phyloP scores from a whole-genome alignment of 2,797 vertebrate genomes.

The Novumbra hubbsi region DNA sequence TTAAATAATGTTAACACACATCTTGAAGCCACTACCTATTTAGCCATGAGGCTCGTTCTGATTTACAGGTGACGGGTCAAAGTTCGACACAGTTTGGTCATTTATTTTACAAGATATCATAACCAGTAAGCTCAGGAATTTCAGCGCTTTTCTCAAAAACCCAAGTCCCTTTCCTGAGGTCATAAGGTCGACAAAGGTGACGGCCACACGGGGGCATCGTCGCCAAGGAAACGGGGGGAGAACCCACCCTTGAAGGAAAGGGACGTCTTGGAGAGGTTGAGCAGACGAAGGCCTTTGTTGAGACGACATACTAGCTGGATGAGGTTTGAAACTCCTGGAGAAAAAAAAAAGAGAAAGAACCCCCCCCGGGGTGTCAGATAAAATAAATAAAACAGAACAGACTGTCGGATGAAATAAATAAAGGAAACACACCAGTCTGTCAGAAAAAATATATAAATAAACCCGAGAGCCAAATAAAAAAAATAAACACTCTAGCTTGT shows the following conservation, averaged over 20 bases:
- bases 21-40: too few species aligned
- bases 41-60: too few species aligned
- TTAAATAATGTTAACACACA: too few species aligned
- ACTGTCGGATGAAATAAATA: too few species aligned
- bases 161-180: neutral
- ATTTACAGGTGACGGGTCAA: too few species aligned
- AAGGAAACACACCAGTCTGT: too few species aligned
- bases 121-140: neutral
- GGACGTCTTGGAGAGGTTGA: slow-evolving; percentile 88
- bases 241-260: slow-evolving; percentile 85
- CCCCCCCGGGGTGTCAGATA: neutral
- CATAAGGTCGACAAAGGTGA: neutral
- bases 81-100: too few species aligned
- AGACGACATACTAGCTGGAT: slow-evolving; percentile 90
- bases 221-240: slow-evolving; percentile 19
- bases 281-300: slow-evolving; percentile 85
- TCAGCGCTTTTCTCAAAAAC: neutral
- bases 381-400: too few species aligned
- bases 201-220: slow-evolving; percentile 44
- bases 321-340: slow-evolving; percentile 83
- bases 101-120: too few species aligned
- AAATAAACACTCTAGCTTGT: too few species aligned
- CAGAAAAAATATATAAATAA: too few species aligned
- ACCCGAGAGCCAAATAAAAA: too few species aligned
- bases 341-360: slow-evolving; percentile 28